Conservation (phyloP, 2,888 invertebrate species). For the Bellardia pandia region DNA sequence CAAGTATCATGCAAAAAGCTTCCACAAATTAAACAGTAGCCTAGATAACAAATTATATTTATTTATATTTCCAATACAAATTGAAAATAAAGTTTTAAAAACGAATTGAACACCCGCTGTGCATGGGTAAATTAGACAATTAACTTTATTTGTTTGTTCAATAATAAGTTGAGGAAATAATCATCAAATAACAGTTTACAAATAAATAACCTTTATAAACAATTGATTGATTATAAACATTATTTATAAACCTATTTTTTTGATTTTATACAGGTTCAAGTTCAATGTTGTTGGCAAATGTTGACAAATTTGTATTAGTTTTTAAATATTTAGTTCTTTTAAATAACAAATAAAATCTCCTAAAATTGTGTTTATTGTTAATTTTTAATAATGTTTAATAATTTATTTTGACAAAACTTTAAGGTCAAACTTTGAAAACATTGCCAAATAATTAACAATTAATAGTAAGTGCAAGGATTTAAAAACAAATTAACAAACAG, state of each 20-base stretch:
- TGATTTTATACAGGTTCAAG: constrained; percentile 44
- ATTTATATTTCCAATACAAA: neutral
- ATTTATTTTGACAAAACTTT: constrained; percentile 4
- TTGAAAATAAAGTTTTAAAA: neutral
- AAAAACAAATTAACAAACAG: neutral
- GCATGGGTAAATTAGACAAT: neutral
- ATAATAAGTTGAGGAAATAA: neutral
- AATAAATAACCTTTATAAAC: constrained; percentile 11
- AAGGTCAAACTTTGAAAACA: constrained; percentile 17
- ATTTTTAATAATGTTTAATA: neutral
- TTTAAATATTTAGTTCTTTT: no score
- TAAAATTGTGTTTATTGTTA: neutral
- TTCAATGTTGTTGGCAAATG: constrained; percentile 44
- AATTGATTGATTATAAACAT: constrained; percentile 9
- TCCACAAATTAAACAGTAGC: constrained; percentile 13
- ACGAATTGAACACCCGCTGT: constrained; percentile 13
- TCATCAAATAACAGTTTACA: neutral
- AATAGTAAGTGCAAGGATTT: constrained; percentile 28
- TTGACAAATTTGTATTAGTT: constrained; percentile 8
- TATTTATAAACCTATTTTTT: neutral
- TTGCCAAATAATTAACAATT: constrained; percentile 13
- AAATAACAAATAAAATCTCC: neutral
- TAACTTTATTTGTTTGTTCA: neutral
- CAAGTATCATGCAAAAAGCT: neutral
- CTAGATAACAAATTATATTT: neutral